Percentiles rank a stretch among this genome's conserved stretches.
phyloP scores from a whole-genome alignment of 2,797 vertebrate genomes.

The Darevskia mixta region DNA sequence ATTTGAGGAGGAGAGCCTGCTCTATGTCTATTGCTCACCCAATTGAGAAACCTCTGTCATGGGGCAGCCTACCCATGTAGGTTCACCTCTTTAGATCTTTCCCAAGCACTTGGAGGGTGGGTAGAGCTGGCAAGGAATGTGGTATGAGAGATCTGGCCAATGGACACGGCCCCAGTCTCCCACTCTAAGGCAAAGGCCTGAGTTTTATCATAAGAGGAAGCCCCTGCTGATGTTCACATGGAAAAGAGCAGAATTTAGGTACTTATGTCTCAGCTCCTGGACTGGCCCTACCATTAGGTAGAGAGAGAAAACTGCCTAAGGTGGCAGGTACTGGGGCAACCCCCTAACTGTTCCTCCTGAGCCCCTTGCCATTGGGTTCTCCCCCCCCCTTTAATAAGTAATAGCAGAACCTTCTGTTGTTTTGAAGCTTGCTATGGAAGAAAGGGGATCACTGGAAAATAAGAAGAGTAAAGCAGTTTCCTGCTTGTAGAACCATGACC shows the following conservation, averaged over 20 bases:
- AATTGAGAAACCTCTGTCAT: not conserved
- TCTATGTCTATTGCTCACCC: not conserved
- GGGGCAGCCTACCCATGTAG: not conserved
- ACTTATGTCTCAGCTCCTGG: too few species aligned
- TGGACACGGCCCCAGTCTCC: not conserved
- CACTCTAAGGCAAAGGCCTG: too few species aligned
- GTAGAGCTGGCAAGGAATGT: not conserved
- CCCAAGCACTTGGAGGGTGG: not conserved
- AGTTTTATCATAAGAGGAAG: too few species aligned
- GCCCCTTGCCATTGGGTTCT: not conserved
- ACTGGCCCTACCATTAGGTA: too few species aligned
- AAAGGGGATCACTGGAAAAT: not conserved
- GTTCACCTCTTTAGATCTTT: not conserved
- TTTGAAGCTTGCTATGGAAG: not conserved
- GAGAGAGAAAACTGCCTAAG: not conserved
- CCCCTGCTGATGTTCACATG: not conserved
- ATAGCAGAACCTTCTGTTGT: not conserved
- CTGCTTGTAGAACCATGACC: not conserved
- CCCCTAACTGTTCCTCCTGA: too few species aligned
- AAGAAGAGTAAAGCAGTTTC: not conserved
- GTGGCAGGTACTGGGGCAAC: too few species aligned
- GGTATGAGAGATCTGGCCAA: not conserved
- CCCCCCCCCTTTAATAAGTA: not conserved
- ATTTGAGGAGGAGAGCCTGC: not conserved
- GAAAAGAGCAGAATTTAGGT: not conserved